A percentile compares a stretch with the other conserved stretches of the same genome.
Conservation (phyloP, 2,113 vertebrate genomes). For the Engystomops pustulosus region DNA sequence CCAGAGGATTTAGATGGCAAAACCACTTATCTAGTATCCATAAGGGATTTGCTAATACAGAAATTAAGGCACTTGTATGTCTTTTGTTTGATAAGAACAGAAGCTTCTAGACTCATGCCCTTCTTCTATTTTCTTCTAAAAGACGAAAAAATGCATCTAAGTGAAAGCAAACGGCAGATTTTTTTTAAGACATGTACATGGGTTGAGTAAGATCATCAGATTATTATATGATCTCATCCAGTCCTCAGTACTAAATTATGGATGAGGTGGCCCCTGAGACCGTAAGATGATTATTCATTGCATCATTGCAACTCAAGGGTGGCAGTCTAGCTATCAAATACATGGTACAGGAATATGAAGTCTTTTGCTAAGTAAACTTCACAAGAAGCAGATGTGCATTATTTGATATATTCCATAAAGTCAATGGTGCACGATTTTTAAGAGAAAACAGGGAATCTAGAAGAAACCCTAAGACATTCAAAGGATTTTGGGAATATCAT, state of each 20-base stretch:
- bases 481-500: background rate
- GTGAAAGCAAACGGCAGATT: background rate
- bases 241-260: constrained; percentile 20
- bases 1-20: constrained; percentile 55
- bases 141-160: background rate
- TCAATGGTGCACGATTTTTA: too few relatives aligned
- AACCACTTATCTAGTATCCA: constrained; percentile 56
- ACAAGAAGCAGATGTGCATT: background rate
- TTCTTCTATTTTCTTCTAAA: background rate
- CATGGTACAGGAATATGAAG: background rate
- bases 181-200: background rate
- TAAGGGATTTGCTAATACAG: constrained; percentile 56
- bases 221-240: constrained; percentile 40
- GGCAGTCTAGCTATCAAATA: constrained; percentile 15
- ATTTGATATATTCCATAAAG: background rate
- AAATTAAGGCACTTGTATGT: constrained; percentile 52
- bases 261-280: constrained; percentile 18
- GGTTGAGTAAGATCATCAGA: constrained; percentile 26
- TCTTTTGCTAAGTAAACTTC: background rate
- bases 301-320: constrained; percentile 28
- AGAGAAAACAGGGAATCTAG: background rate
- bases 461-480: background rate
- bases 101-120: constrained; percentile 39
- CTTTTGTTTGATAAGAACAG: constrained; percentile 51
- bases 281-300: constrained; percentile 36